Evolutionary conservation across 1,140 invertebrate species (phyloP).

Genomic region (Thalassaphorura encarpata): DNA sequence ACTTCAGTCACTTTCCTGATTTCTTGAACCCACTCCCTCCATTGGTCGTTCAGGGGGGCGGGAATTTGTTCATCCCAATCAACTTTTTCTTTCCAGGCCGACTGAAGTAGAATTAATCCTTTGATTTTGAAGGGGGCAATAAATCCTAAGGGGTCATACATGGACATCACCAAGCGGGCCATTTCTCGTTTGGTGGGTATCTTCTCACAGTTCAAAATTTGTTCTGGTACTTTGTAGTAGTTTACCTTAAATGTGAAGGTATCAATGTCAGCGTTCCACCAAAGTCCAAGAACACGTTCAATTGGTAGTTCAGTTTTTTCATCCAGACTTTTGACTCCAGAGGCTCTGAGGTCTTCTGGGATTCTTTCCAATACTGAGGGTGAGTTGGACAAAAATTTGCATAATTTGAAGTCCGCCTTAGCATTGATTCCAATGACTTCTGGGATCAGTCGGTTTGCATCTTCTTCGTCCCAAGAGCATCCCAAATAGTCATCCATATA

Average conservation of each 20-base stretch:
- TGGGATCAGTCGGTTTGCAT: conserved; percentile 2
- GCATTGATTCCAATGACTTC: conserved; percentile 7
- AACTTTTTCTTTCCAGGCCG: conserved; percentile 13
- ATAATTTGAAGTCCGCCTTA: conserved; percentile 17
- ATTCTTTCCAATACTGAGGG: background rate
- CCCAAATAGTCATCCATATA: conserved; percentile 31
- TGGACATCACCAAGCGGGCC: conserved; percentile 6
- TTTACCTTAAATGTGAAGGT: conserved; percentile 12
- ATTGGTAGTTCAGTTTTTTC: background rate
- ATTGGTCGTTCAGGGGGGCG: conserved; percentile 1
- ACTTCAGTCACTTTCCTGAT: background rate
- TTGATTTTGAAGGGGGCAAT: conserved; percentile 13
- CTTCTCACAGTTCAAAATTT: background rate
- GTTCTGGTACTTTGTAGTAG: background rate
- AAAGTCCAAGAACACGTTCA: conserved; percentile 12
- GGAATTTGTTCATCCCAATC: conserved; percentile 27
- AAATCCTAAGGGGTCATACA: conserved; percentile 34
- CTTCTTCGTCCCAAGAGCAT: conserved; percentile 3
- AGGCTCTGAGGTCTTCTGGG: background rate
- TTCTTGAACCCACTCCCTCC: conserved; percentile 19
- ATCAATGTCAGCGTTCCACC: conserved; percentile 16
- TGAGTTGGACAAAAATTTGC: conserved; percentile 17
- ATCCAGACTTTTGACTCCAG: too few relatives aligned
- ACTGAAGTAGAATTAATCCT: conserved; percentile 25
- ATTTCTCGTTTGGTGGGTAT: conserved; percentile 24